phyloP scores from a whole-genome alignment of 2,888 invertebrate genomes.

The Nomada lathburiana region DNA sequence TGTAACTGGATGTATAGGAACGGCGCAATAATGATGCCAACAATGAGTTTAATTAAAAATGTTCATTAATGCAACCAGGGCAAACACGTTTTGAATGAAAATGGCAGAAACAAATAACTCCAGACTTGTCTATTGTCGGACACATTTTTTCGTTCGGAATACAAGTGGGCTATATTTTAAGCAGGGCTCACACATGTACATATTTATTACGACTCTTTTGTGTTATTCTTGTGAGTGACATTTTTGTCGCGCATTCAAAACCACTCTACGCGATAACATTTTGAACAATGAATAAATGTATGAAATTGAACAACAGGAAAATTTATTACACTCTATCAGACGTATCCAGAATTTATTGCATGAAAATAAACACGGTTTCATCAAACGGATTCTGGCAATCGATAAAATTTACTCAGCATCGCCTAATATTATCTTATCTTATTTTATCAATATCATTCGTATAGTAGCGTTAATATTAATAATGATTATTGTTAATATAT shows the following conservation, averaged over 20 bases:
- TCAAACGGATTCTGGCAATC: too few relatives aligned
- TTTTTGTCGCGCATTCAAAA: constrained; percentile 2
- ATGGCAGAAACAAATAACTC: background rate
- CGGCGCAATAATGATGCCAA: too few relatives aligned
- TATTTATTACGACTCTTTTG: constrained; percentile 16
- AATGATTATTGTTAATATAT: too few relatives aligned
- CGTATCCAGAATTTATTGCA: background rate
- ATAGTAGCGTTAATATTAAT: too few relatives aligned
- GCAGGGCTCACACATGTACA: background rate
- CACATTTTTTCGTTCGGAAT: background rate
- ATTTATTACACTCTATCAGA: background rate
- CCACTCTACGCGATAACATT: background rate
- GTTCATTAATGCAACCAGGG: too few relatives aligned
- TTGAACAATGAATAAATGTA: background rate
- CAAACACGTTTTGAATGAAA: too few relatives aligned
- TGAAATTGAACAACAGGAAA: background rate
- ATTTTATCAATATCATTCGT: too few relatives aligned
- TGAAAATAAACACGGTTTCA: background rate
- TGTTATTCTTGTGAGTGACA: constrained; percentile 15
- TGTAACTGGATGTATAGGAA: background rate
- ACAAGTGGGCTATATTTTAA: background rate
- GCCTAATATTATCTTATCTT: too few relatives aligned
- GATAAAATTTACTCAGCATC: too few relatives aligned
- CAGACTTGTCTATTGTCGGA: background rate
- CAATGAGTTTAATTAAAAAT: too few relatives aligned